Base-by-base conservation (phyloP, 2,888 invertebrate species). In the Patella pellucida region DNA sequence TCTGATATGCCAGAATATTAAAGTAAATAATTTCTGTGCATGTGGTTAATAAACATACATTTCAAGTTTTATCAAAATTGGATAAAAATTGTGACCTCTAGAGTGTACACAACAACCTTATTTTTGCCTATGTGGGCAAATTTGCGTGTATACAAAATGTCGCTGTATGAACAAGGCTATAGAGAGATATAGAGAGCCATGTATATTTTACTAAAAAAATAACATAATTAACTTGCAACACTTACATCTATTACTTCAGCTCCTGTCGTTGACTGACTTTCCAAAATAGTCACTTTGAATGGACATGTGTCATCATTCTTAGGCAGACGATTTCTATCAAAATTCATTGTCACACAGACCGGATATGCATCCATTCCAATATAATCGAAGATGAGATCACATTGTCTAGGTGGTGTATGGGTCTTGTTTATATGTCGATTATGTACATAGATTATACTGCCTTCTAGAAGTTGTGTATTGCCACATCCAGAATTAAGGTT, bases 401-500 rank as follows among this genome's bases (percentile, higher is more conserved):
- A 62, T 11, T 23, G 62, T 19, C 23, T 62, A 12, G 62, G 62
- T 62, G 23, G 19, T 62, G 23, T 14, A 62, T 14, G 19, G 23
- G 62, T 23, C 11, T 62, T n/a, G 14, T 62, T 62, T 62, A 23
- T 19, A 62, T 62, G 62, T 3, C 62, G 62, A 62, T 62, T 62
- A 14, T 62, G 19, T 5, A 62, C 19, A 23, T 62, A 11, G 14
- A 62, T 19, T 62, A 23, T 62, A 62, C 62, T 62, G 19, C 23
- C 23, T 23, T 62, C 62, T 23, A 62, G 19, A 23, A 62, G 12
- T 23, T 62, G 62, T 19, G 23, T 11, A 62, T 19, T 23, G 19
- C 62, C 62, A 62, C 62, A 62, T 62, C 23, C 19, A 62, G 62
- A 19, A 62, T 62, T 23, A 62, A 62, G 62, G 23, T 62, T 41